phyloP scores from a whole-genome alignment of 1,140 invertebrate species.

The Arion vulgaris region DNA sequence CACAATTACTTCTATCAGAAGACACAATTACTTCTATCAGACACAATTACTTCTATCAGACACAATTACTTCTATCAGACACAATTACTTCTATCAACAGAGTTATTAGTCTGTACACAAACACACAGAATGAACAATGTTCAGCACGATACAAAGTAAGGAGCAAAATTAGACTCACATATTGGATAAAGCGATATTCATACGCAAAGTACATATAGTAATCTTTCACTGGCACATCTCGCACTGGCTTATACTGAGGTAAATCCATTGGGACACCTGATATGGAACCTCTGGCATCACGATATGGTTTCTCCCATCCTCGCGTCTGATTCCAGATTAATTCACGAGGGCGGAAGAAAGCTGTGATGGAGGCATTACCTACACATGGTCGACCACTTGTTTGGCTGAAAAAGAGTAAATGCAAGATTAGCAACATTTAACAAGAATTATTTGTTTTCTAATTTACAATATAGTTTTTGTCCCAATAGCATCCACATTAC shows the following conservation, averaged over 20 bases:
- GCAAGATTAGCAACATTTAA: no score
- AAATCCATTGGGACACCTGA: conserved; percentile 4
- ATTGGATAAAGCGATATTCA: conserved; percentile 46
- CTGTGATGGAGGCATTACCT: conserved; percentile 89
- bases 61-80: no score
- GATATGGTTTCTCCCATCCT: conserved; percentile 38
- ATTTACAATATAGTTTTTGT: no score
- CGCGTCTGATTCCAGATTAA: conserved; percentile 40
- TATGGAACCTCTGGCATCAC: conserved; percentile 2
- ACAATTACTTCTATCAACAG: no score
- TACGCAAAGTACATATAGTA: conserved; percentile 45
- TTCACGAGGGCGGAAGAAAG: conserved; percentile 72
- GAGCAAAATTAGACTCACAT: conserved; percentile 44
- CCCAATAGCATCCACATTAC: no score
- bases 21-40: no score
- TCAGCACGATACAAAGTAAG: neutral
- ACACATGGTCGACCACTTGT: conserved; percentile 73
- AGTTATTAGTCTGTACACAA: no score
- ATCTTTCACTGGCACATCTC: conserved; percentile 36
- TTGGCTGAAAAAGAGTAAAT: conserved; percentile 62
- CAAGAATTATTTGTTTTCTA: neutral
- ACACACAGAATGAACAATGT: no score
- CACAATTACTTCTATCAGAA: no score
- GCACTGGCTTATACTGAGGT: conserved; percentile 41
- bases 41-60: no score